Evolutionary conservation across 2,888 invertebrate genomes (phyloP), one percentile per base, ranked within the genome.

Genomic region (Biston betularia): DNA sequence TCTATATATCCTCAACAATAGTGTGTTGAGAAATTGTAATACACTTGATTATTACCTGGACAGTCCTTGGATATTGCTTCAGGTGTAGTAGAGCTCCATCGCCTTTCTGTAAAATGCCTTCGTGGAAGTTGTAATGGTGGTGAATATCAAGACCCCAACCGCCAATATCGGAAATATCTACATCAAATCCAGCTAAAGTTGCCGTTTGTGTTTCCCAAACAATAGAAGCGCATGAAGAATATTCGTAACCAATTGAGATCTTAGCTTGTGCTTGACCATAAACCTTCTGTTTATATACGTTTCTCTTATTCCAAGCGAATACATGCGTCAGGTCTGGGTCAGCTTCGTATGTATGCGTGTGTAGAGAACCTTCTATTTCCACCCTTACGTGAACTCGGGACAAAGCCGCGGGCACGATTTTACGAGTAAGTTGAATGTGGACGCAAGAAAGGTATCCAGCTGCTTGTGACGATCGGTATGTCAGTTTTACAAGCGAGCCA

Each of bases 121-220:
- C 99, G 84, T 99, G 98, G 95, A 98, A 98, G 89, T 99, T 99
- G 90, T 99, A 99, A 88, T 98, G 98, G 89, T 99, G 99, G 90
- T 99, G 99, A 72, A 99, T 98, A 86, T 99, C 98, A 62, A 99
- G 93, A 58, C 99, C 98, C 99, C 99, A 99, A 54, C 98, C 98
- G 0, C 99, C 99, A 62, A 99, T 97, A 85, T 99, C 98, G 0
- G 99, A 98, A 73, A 99, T 98, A 81, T 98, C 98, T 57, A 99
- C 98, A 88, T 99, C 99, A 89, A 98, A 98, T 33, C 99, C 99
- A 88, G 98, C 97, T 78, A 99, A 91, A 45, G 97, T 97, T 1
- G 98, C 98, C 0, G 98, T 98, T 89, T 98, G 98, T 3, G 98
- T 97, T 78, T 98, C 98, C 99, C 99, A 99, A 45, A 99, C 97